Evolutionary conservation across 2,888 invertebrate species (phyloP).

Genomic region (Stenichneumon culpator): DNA sequence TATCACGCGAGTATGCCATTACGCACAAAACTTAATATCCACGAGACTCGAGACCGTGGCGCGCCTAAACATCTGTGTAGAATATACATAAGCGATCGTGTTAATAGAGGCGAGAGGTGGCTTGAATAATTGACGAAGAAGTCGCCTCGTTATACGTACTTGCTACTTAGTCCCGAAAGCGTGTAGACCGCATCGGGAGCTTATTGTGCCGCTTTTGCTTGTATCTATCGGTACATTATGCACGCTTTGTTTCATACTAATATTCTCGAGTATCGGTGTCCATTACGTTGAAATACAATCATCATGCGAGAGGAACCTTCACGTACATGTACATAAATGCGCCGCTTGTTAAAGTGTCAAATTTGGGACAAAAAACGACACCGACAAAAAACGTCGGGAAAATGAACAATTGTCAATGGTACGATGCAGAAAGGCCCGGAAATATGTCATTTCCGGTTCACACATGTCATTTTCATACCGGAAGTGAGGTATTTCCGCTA

Average conservation of each 20-base stretch:
- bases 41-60: neutral
- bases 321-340: too few species aligned
- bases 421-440: too few species aligned
- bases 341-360: neutral
- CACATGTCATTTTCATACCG: too few species aligned
- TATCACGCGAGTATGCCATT: conserved; percentile 64
- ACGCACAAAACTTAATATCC: conserved; percentile 66
- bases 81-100: conserved; percentile 52
- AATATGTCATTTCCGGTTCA: too few species aligned
- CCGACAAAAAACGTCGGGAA: neutral
- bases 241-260: conserved; percentile 7
- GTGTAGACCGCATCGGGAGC: conserved; percentile 41
- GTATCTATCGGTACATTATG: conserved; percentile 22
- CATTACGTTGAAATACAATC: conserved; percentile 16
- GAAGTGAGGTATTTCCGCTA: too few species aligned
- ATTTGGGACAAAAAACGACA: neutral
- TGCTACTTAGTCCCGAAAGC: conserved; percentile 53
- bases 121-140: conserved; percentile 57
- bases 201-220: conserved; percentile 31
- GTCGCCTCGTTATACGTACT: conserved; percentile 53
- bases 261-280: conserved; percentile 26
- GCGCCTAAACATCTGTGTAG: conserved; percentile 28
- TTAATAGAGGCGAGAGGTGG: conserved; percentile 45
- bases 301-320: neutral
- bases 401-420: neutral